Base-by-base conservation (phyloP, 2,797 vertebrate genomes). In the Coranthus polyacanthus region DNA sequence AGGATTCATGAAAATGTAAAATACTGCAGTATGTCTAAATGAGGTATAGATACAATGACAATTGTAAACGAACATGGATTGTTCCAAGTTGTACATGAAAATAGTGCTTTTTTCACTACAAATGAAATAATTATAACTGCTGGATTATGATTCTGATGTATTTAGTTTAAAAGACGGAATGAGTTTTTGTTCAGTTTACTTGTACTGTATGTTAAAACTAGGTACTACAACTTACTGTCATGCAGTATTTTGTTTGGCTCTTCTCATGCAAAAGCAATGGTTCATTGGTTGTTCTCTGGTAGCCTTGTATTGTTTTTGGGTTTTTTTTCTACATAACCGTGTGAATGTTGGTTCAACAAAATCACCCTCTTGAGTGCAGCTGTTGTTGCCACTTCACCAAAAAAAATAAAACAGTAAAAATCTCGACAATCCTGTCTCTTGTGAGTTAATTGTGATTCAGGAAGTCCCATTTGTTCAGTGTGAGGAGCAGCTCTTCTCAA, bases 211-310 rank as follows among this genome's bases (percentile, higher is more conserved):
- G 70, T 89, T 79, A 6, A 74, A 85, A 75, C 51, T 84, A 84
- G 80, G 80, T 81, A 57, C 72, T 55, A 63, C 62, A 55, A 73
- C 56, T 92, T 83, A 84, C 83, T 85, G 84, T 89, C 80, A 75
- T 83, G 83, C 89, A 89, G 87, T 90, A 89, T 92, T 87, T 92
- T 82, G 83, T 90, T 83, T 79, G 77, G 84, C 84, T 81, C 88
- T 87, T 78, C 79, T 85, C 68, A 70, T 88, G 87, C 67, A 68
- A 52, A 86, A 85, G 70, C 82, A 61, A 53, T 58, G 63, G 42
- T 82, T 47, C 2, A 51, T 78, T 62, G 65, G 59, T 77, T 67
- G 72, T 87, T 86, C 78, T 84, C 73, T 82, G 61, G 72, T 85
- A 88, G 78, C 68, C 41, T 73, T 71, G 78, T 85, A 76, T 82